phyloP scores from a whole-genome alignment of 2,888 invertebrate genomes.

The Tryphoninae sp. region DNA sequence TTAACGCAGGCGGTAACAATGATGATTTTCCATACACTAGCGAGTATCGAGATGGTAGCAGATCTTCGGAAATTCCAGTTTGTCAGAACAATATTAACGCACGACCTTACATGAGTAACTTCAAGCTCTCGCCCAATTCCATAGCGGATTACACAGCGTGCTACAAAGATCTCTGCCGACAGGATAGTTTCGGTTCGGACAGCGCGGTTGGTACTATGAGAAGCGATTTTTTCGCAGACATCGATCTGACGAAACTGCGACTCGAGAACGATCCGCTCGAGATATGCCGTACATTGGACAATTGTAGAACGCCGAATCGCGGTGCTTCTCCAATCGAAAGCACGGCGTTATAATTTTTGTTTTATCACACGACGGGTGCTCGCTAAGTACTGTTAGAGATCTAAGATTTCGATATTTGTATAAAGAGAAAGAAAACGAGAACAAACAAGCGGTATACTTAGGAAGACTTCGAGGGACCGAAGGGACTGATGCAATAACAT shows the following conservation, averaged over 20 bases:
- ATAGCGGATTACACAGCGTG: slow-evolving; percentile 70
- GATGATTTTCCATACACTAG: slow-evolving; percentile 32
- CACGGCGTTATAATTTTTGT: slow-evolving; percentile 75
- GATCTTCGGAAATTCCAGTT: slow-evolving; percentile 48
- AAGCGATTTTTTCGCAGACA: slow-evolving; percentile 79
- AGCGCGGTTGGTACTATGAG: slow-evolving; percentile 80
- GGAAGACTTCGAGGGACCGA: slow-evolving; percentile 62
- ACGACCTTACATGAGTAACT: slow-evolving; percentile 65
- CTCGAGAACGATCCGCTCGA: slow-evolving; percentile 73
- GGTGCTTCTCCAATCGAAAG: slow-evolving; percentile 78
- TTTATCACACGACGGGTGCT: slow-evolving; percentile 36
- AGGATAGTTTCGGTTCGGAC: slow-evolving; percentile 78
- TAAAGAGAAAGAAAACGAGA: slow-evolving; percentile 27
- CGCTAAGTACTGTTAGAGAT: slow-evolving; percentile 19
- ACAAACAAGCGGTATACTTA: slow-evolving; percentile 40
- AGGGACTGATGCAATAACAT: slow-evolving; percentile 64
- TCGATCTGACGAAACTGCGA: slow-evolving; percentile 76
- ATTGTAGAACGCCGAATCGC: slow-evolving; percentile 74
- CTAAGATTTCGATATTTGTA: slow-evolving; percentile 60
- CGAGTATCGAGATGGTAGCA: slow-evolving; percentile 54
- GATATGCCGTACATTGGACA: slow-evolving; percentile 74
- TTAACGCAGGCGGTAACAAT: slow-evolving; percentile 25
- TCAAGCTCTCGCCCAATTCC: slow-evolving; percentile 64
- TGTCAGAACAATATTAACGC: slow-evolving; percentile 52
- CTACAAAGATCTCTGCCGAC: slow-evolving; percentile 75